Base-by-base conservation (phyloP, 2,113 vertebrate species). In the Rhinoderma darwinii region DNA sequence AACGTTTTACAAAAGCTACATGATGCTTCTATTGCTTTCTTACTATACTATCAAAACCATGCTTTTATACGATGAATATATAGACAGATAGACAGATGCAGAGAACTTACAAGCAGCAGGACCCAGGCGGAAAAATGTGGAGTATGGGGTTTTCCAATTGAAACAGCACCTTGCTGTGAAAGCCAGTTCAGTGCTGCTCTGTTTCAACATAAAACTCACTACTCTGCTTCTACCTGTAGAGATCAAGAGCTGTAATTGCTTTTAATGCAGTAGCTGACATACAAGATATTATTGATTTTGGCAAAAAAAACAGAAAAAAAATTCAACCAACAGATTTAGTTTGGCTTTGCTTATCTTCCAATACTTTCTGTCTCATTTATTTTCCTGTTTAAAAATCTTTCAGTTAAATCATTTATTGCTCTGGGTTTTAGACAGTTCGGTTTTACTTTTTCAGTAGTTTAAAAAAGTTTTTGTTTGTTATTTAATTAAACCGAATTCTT, bases 231-330 rank as follows among this genome's bases (percentile, higher is more conserved):
- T 56, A 86, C 84, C 84, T 86, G 84, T 86, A 72, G 84, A 86
- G 84, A 86, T 86, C 75, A 86, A 86, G 75, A 68, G 74, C 74
- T 68, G 43, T 86, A 86, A 86, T 80, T 86, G 76, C 84, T 80
- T 86, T 86, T 86, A 86, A 79, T 80, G 84, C 47, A 70, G 84
- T 80, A 80, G 76, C 50, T 72, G 84, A 54, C 44, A 54, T 72
- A 86, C 61, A 79, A 59, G 73, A 86, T 68, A 4, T 75, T 79
- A 79, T 86, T 78, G 84, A 86, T 86, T 59, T 32, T 79, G 43
- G 74, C 44, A 85, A 44, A 79, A 83, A 51, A 17, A 35, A 73
- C 39, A 56, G 74, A 73, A 86, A 79, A 15, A 70, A 25, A 35
- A 39, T 5, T 37, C 44, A 30, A 41, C 61, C 84, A 54, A 14